Evolutionary conservation across 1,140 invertebrate genomes (phyloP).

Genomic region (Phthorimaea operculella): DNA sequence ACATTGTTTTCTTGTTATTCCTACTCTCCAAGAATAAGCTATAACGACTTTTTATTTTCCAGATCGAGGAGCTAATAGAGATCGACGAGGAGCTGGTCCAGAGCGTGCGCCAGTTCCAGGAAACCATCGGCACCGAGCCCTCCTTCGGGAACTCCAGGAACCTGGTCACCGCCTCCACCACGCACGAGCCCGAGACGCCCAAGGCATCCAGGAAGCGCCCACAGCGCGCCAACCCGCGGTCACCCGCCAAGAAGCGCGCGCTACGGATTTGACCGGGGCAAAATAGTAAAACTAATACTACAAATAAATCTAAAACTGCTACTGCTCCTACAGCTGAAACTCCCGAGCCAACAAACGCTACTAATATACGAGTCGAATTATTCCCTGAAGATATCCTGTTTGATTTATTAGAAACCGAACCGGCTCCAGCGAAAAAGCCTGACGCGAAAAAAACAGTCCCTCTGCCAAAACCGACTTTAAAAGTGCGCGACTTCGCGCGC

Average conservation of each 20-base stretch:
- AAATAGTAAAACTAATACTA: not conserved
- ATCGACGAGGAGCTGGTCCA: slow-evolving; percentile 53
- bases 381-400: too few relatives aligned
- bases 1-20: too few relatives aligned
- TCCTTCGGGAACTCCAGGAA: slow-evolving; percentile 51
- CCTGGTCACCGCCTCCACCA: slow-evolving; percentile 46
- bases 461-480: too few relatives aligned
- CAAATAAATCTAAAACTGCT: too few relatives aligned
- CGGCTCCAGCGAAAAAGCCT: too few relatives aligned
- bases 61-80: slow-evolving; percentile 58
- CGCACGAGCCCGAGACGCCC: slow-evolving; percentile 51
- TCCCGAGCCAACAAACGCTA: too few relatives aligned
- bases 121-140: slow-evolving; percentile 40
- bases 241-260: slow-evolving; percentile 24
- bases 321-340: too few relatives aligned
- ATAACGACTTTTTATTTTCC: not conserved
- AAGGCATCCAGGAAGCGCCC: slow-evolving; percentile 26
- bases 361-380: too few relatives aligned
- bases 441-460: too few relatives aligned
- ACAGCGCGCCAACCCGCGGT: slow-evolving; percentile 2
- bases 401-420: too few relatives aligned
- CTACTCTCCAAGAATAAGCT: too few relatives aligned
- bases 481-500: too few relatives aligned
- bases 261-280: slow-evolving; percentile 23
- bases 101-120: slow-evolving; percentile 45